A percentile compares a stretch with the other conserved stretches of the same genome.
Evolutionary conservation across 2,888 invertebrate species (phyloP).

Genomic region (Polyploca ridens): DNA sequence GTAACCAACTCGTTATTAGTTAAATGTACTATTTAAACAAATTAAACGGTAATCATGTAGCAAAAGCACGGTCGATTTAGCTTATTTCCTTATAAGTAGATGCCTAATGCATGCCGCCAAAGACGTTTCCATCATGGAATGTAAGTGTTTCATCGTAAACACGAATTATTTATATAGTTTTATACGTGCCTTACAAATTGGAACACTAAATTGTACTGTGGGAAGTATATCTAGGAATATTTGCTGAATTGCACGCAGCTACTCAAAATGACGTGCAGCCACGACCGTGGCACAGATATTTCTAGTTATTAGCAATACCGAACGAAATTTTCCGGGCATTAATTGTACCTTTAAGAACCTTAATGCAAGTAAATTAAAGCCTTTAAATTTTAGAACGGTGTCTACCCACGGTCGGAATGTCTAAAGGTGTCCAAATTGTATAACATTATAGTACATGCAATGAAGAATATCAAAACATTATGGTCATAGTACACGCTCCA

Average conservation of each 20-base stretch:
- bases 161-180: background rate
- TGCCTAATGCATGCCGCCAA: background rate
- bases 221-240: background rate
- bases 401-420: constrained; percentile 1
- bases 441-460: constrained; percentile 10
- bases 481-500: constrained; percentile 16
- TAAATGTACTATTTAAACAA: background rate
- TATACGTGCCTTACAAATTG: background rate
- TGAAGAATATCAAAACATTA: constrained; percentile 17
- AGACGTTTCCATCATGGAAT: background rate
- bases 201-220: background rate
- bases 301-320: constrained; percentile 18
- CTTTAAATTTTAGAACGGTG: constrained; percentile 9
- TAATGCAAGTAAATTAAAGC: background rate
- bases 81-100: too few relatives aligned
- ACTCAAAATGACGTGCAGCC: constrained; percentile 25
- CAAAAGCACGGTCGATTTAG: background rate
- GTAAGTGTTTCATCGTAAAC: background rate
- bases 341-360: background rate
- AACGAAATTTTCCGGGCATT: constrained; percentile 20
- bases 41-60: background rate
- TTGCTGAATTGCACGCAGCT: constrained; percentile 36
- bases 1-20: background rate
- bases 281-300: constrained; percentile 39
- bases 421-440: constrained; percentile 1